Base-by-base conservation (phyloP, 2,888 invertebrate species). In the Plusia festucae region DNA sequence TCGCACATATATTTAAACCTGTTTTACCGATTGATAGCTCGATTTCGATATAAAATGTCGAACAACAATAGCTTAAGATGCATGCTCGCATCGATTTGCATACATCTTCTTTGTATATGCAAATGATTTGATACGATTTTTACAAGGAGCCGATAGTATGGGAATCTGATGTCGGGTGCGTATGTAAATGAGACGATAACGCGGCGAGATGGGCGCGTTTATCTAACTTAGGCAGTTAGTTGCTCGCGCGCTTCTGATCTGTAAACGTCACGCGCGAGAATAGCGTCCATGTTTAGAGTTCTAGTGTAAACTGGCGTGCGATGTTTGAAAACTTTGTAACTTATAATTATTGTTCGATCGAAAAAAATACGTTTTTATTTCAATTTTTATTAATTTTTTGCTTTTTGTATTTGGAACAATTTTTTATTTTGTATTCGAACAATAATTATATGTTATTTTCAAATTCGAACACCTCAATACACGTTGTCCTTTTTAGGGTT, bases 101-200 rank as follows among this genome's bases (percentile, higher is more conserved):
- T 94, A 93, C 81, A 89, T 87, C 90, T 92, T 90, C 93, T 93
- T 93, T 89, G 87, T 73, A 92, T 86, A 87, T 94, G 94, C 91
- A 92, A 94, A 94, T 94, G 84, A 84, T 85, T 85, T 83, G 86
- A 84, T 86, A 85, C 87, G 85, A 89, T 88, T 87, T 88, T 87
- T 86, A 85, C 76, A 81, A 87, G 89, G 82, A 88, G 86, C 76
- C 78, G 78, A 82, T 83, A 81, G 88, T 91, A 92, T 93, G 93
- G 92, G 92, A 93, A 92, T 81, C 79, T 81, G 65, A 70, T 69
- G 82, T 88, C 85, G 85, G 85, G 86, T 85, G 82, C 85, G 87
- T 92, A 94, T 94, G 93, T 83, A 91, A 94, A 94, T 94, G 88
- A 86, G 82, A 79, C 91, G 94, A 94, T 94, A 94, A 93, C 87